Evolutionary conservation across 2,797 vertebrate species (phyloP), one percentile per base, ranked within the genome.

Genomic region (Bovichtus variegatus): DNA sequence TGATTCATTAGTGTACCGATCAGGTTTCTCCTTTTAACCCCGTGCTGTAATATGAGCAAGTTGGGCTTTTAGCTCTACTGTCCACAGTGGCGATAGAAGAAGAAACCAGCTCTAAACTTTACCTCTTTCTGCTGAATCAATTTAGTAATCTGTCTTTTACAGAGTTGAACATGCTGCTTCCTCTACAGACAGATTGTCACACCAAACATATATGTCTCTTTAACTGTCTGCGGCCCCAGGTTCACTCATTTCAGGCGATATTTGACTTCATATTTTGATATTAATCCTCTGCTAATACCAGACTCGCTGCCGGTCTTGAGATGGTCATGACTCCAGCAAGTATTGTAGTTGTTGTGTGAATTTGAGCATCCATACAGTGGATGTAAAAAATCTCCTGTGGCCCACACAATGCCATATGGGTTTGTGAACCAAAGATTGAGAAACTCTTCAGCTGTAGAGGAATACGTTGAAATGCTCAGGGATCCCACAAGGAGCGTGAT

Each of bases 251-350:
- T 66, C 53, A 25, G 34, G 61, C 6, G 0, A 50, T 55, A 54
- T 77, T 58, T 65, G 29, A 63, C 63, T 71, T 80, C 57, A 44
- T 18, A 5, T 64, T 38, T 21, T 40, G 25, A 76, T 57, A 55
- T 34, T 3, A 12, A 41, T 40, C 70, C 11, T 31, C 34, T 25
- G 21, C 5, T 21, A 34, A 25, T 2, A 10, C 3, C 12, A 25
- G 25, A 29, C 23, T 23, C 1, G 31, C 55, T 16, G 12, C 40
- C 29, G 49, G 53, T 12, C 49, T 23, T 51, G 5, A 41, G 73
- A 71, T 65, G 87, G 75, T 76, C 79, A 71, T 9, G 44, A 77
- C 59, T 71, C 58, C 62, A n/a, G 50, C 34, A 71, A 73, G 76
- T 10, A 8, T 44, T 81, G 65, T 34, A 71, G 34, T 27, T 78